Percentiles rank a stretch among this genome's conserved stretches.
Evolutionary conservation across 2,113 vertebrate genomes (phyloP).

Genomic region (Malaclemys terrapin): DNA sequence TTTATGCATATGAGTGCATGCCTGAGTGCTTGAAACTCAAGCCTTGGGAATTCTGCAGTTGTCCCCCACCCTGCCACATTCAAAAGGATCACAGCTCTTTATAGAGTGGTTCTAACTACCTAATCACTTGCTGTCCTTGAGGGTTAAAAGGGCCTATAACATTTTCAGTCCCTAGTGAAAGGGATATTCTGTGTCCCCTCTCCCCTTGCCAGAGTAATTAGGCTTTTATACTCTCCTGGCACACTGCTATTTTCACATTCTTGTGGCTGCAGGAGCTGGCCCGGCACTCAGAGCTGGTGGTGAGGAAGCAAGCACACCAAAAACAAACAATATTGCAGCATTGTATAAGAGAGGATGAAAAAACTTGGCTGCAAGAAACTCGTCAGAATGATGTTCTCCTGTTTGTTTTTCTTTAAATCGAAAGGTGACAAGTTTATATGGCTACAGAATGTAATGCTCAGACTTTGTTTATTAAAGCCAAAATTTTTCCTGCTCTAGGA

Average conservation of each 20-base stretch:
- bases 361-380: background rate
- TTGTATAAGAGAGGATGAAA: background rate
- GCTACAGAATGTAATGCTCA: background rate
- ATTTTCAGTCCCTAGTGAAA: background rate
- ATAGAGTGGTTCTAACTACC: background rate
- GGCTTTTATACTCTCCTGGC: background rate
- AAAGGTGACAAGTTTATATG: background rate
- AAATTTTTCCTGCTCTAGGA: background rate
- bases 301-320: background rate
- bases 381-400: background rate
- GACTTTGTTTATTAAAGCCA: slow-evolving; percentile 1
- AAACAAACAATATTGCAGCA: background rate
- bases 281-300: background rate
- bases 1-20: background rate
- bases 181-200: background rate
- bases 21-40: background rate
- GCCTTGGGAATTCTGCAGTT: background rate
- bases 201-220: background rate
- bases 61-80: background rate
- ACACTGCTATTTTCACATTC: accelerated
- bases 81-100: background rate
- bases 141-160: background rate
- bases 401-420: background rate
- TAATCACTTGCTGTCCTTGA: background rate
- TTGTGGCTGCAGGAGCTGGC: background rate